Evolutionary conservation across 23 tunicate species (phyloP).

Genomic region (Oikopleura albicans): DNA sequence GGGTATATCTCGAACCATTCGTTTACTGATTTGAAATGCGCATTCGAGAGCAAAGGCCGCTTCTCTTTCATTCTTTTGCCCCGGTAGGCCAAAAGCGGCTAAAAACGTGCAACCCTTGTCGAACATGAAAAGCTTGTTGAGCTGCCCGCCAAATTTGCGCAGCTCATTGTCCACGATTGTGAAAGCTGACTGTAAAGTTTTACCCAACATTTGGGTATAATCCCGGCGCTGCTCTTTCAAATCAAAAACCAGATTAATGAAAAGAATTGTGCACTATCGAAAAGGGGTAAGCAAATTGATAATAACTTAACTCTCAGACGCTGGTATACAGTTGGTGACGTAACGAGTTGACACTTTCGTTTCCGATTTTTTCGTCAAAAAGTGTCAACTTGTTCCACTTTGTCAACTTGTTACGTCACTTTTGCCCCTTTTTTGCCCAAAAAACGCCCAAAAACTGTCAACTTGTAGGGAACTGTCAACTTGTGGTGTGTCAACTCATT

Average conservation of each 20-base stretch:
- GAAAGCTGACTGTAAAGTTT: neutral
- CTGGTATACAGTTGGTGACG: too few relatives aligned
- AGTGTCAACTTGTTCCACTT: too few relatives aligned
- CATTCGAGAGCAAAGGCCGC: conserved; percentile 89
- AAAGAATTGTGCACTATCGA: conserved; percentile 5
- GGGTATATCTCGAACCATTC: neutral
- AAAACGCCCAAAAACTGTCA: too few relatives aligned
- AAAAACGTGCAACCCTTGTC: conserved; percentile 89
- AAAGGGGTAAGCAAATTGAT: too few relatives aligned
- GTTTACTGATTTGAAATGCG: conserved; percentile 33
- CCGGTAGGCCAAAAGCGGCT: conserved; percentile 80
- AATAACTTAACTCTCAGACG: too few relatives aligned
- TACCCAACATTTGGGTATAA: neutral
- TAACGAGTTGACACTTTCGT: too few relatives aligned
- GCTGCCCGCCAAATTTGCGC: neutral
- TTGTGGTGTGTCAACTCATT: too few relatives aligned
- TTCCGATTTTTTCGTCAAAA: too few relatives aligned
- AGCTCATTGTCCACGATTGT: neutral
- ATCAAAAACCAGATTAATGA: conserved; percentile 3
- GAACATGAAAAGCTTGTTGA: conserved; percentile 87
- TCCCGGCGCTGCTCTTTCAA: conserved; percentile 3
- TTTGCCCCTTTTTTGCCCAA: too few relatives aligned
- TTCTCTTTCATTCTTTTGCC: conserved; percentile 86
- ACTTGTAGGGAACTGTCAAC: too few relatives aligned
- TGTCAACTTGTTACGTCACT: too few relatives aligned